Conservation (phyloP, 2,888 invertebrate genomes). For the Ornithoptera priamus region DNA sequence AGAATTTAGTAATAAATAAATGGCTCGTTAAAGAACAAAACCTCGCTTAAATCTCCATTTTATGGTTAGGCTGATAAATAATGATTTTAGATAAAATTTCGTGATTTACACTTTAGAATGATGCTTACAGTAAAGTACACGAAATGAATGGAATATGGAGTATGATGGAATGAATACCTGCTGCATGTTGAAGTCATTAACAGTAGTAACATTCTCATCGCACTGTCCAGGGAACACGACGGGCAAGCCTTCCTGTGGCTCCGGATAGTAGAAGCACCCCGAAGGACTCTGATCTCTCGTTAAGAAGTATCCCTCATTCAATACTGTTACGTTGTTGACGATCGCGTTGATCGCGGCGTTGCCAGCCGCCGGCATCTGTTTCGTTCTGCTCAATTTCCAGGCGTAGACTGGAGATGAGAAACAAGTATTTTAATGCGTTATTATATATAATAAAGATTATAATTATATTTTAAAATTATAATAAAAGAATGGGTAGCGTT, state of each 20-base stretch:
- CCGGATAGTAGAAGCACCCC: constrained; percentile 62
- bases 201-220: constrained; percentile 44
- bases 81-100: too few relatives aligned
- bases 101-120: too few relatives aligned
- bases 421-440: neutral
- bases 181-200: constrained; percentile 44
- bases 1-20: neutral
- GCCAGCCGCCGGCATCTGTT: constrained; percentile 40
- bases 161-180: constrained; percentile 37
- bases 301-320: constrained; percentile 49
- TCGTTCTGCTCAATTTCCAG: constrained; percentile 64
- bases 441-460: neutral
- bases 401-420: constrained; percentile 46
- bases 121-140: too few relatives aligned
- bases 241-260: constrained; percentile 46
- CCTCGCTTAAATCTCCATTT: too few relatives aligned
- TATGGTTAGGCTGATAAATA: too few relatives aligned
- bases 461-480: too few relatives aligned
- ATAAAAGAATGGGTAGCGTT: too few relatives aligned
- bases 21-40: too few relatives aligned
- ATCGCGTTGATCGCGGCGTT: constrained; percentile 42
- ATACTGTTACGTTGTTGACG: constrained; percentile 42
- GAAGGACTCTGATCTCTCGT: constrained; percentile 43
- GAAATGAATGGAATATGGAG: too few relatives aligned
- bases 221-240: constrained; percentile 61